A percentile compares a stretch with the other conserved stretches of the same genome.
Conservation (phyloP, 92 coral and sea anemone species). For the Phenganax marumi region DNA sequence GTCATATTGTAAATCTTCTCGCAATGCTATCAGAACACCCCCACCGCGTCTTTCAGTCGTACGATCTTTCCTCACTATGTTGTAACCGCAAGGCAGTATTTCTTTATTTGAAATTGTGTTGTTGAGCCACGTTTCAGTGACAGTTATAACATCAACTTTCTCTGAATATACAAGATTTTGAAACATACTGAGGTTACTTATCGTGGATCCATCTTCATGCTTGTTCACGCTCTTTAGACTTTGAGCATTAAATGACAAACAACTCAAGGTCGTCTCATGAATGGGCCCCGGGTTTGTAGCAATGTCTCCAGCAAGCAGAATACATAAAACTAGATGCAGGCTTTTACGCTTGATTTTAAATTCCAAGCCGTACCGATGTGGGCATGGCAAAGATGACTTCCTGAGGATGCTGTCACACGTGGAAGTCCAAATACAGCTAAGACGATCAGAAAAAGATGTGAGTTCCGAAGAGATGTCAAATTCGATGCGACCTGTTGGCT, state of each 20-base stretch:
- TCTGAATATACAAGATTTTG: slow-evolving; percentile 23
- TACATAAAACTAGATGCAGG: not conserved
- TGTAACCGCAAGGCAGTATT: slow-evolving; percentile 20
- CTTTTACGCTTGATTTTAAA: too few species aligned
- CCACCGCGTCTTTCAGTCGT: slow-evolving; percentile 12
- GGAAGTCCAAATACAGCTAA: too few species aligned
- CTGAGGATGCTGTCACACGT: too few species aligned
- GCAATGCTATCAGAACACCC: slow-evolving; percentile 11
- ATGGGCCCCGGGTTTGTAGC: slow-evolving; percentile 4
- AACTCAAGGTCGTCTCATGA: not conserved
- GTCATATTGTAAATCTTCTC: slow-evolving; percentile 2
- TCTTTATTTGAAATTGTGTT: slow-evolving; percentile 15
- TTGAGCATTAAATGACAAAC: slow-evolving; percentile 10
- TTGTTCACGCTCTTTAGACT: slow-evolving; percentile 21
- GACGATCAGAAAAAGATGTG: too few species aligned
- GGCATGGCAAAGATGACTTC: too few species aligned
- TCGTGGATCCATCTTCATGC: not conserved
- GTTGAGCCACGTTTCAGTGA: slow-evolving; percentile 39
- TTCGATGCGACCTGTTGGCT: too few species aligned
- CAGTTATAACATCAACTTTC: slow-evolving; percentile 13
- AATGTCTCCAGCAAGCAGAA: slow-evolving; percentile 3
- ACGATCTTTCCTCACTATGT: slow-evolving; percentile 31
- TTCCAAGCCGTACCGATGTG: too few species aligned
- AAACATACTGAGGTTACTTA: slow-evolving; percentile 30
- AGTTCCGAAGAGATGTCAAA: too few species aligned